Percentiles rank a stretch among this genome's conserved stretches.
Conservation (phyloP, 1,140 invertebrate species). For the Mizuhopecten yessoensis region DNA sequence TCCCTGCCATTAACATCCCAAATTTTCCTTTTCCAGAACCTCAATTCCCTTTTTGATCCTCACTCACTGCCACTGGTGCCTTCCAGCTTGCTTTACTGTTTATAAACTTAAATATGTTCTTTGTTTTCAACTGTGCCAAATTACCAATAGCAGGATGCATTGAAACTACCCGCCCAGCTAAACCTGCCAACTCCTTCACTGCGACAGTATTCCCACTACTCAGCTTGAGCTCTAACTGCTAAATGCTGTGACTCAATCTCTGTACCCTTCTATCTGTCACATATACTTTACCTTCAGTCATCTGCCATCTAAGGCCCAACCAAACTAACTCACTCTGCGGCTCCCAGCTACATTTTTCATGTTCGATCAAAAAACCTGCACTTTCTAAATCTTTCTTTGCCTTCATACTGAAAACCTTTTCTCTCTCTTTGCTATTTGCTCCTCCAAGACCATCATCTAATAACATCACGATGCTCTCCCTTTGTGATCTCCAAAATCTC, state of each 20-base stretch:
- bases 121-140: constrained; percentile 46
- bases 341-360: constrained; percentile 19
- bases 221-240: background rate
- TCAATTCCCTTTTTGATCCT: constrained; percentile 23
- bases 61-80: constrained; percentile 35
- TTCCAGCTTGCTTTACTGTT: constrained; percentile 36
- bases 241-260: background rate
- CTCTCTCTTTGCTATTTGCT: background rate
- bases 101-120: constrained; percentile 55
- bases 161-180: constrained; percentile 58
- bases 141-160: constrained; percentile 49
- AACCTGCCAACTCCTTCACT: constrained; percentile 31
- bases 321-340: constrained; percentile 16
- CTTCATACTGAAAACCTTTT: background rate
- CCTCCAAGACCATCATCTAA: too few species aligned
- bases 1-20: too few species aligned
- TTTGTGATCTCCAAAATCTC: constrained; percentile 45
- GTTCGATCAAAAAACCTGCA: constrained; percentile 45
- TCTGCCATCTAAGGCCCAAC: constrained; percentile 46
- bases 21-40: constrained; percentile 47
- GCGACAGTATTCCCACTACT: background rate
- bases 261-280: background rate
- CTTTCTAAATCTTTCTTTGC: too few species aligned
- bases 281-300: background rate
- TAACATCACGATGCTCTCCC: constrained; percentile 51